phyloP scores from a whole-genome alignment of 2,888 invertebrate species.

The Strigamia maritima region DNA sequence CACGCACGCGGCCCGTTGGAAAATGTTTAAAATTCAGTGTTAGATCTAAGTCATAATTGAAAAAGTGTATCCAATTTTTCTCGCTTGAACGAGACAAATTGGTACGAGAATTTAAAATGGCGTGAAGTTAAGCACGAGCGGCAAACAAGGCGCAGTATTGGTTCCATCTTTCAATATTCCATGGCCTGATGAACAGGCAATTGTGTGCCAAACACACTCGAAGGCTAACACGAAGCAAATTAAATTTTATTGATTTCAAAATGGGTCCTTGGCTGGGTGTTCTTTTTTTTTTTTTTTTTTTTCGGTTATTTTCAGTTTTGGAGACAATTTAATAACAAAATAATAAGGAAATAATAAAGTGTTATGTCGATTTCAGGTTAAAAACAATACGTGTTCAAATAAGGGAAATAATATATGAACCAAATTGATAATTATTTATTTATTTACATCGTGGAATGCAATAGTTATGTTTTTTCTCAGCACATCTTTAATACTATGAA shows the following conservation, averaged over 20 bases:
- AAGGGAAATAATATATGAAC: neutral
- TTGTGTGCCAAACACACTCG: conserved; percentile 1
- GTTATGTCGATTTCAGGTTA: neutral
- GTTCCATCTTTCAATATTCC: conserved; percentile 23
- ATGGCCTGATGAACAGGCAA: conserved; percentile 23
- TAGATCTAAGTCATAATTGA: neutral
- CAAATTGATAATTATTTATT: too few relatives aligned
- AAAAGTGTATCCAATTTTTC: neutral
- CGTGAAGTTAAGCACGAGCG: conserved; percentile 23
- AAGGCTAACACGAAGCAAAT: conserved; percentile 19
- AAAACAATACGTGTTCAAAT: neutral
- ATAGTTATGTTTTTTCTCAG: too few relatives aligned
- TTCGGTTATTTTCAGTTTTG: neutral
- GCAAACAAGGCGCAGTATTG: neutral
- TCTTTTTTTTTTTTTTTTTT: neutral
- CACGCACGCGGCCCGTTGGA: neutral
- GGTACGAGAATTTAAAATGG: neutral
- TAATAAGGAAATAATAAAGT: neutral
- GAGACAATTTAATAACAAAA: neutral
- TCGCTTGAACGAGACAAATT: neutral
- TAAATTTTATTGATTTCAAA: conserved; percentile 17
- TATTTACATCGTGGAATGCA: neutral
- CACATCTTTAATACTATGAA: too few relatives aligned
- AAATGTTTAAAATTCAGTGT: neutral
- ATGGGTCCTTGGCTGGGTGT: neutral